These are phyloP conservation scores for Leptopilina boulardi DNA, from an alignment of 1,140 invertebrate species.

Conservation along the genomic window DNA sequence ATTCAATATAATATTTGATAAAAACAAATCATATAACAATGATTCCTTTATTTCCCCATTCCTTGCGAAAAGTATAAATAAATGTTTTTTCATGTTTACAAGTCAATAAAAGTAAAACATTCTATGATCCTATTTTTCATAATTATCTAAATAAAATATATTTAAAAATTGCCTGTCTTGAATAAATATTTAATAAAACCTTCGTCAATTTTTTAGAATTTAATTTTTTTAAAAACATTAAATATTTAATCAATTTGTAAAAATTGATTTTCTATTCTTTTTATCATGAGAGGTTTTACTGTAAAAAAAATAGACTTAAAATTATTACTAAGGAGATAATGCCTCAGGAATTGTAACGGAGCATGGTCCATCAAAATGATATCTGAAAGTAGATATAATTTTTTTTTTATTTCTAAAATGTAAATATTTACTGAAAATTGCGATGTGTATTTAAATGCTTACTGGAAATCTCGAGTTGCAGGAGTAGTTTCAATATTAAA, in stretches of 20 bases:
- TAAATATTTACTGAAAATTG: neutral
- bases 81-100: no score
- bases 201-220: no score
- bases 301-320: neutral
- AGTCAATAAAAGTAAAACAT: no score
- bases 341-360: constrained; percentile 83
- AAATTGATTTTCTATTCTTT: no score
- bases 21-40: constrained; percentile 3
- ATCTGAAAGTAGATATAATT: constrained; percentile 74
- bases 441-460: constrained; percentile 56
- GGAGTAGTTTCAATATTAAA: constrained; percentile 91
- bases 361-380: constrained; percentile 87
- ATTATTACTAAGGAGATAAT: constrained; percentile 69
- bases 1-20: constrained; percentile 33
- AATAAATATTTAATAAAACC: no score
- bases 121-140: no score
- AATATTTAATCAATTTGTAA: no score
- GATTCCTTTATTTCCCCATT: neutral
- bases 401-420: constrained; percentile 31
- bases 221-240: no score
- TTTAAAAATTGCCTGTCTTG: no score
- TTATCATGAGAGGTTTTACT: no score
- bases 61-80: neutral
- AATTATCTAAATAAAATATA: no score
- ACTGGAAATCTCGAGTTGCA: constrained; percentile 83